Evolutionary conservation across 2,888 invertebrate species (phyloP), one percentile per base, ranked within the genome.

Genomic region (Ormyrus pomaceus): DNA sequence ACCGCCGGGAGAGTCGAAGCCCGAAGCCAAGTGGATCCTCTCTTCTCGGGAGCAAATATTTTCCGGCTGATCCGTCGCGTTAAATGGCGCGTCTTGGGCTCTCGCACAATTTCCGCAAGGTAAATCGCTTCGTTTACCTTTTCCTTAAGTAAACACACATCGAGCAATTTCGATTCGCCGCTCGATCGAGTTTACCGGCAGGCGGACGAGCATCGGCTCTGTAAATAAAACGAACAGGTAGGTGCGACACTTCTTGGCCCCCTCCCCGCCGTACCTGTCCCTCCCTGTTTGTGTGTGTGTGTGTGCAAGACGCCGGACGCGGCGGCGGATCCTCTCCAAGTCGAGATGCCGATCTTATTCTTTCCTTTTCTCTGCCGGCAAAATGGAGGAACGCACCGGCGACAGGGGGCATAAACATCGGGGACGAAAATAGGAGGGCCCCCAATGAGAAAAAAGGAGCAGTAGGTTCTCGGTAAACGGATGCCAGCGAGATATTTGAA

Each of bases 201-300:
- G 53, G 10, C 58, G 66, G 68, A 66, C 56, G 56, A 76, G 34
- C 71, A 76, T 74, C 61, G 64, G 34, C 59, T 71, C 61, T 48
- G 76, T 72, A 72, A 80, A 80, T 72, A 80, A 80, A 70, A 70
- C 19, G 65, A 80, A 76, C 72, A 76, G 76, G 71, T 68, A 75
- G 61, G 34, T 6, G 48, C 55, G 66, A 56, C 62, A 45, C 56
- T 70, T 58, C 48, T 68, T 45, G 13, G 13, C 45, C 34, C 3
- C 34, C 34, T 4, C 34, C 34, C 34, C 0, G 4, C 34, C 34
- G 34, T 64, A 46, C 69, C 53, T 65, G 56, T 65, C 71, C 6
- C 4, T 3, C 34, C 51, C 9, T 10, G n/a, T 50, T 3, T 13
- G 8, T 73, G 13, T 46, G 73, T 11, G 11, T 48, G 46, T 53